These are phyloP conservation scores for Baronia brevicornis DNA, from an alignment of 2,888 invertebrate species.

Conservation along the genomic window DNA sequence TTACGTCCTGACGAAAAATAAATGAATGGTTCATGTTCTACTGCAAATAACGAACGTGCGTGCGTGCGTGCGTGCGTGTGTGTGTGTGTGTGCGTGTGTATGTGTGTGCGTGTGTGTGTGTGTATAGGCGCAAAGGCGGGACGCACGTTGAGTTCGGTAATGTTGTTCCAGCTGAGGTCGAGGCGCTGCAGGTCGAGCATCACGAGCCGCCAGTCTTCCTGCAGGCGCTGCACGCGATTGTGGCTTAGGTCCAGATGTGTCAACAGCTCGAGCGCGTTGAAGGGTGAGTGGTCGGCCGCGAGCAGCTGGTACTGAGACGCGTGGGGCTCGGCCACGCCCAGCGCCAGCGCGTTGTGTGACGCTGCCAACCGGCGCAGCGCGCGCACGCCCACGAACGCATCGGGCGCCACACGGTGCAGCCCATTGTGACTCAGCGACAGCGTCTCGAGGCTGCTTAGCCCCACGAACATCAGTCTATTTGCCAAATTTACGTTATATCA, in stretches of 20 bases:
- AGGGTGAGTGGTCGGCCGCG: constrained; percentile 15
- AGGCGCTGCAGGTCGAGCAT: constrained; percentile 17
- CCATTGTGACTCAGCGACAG: constrained; percentile 22
- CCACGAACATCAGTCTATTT: constrained; percentile 9
- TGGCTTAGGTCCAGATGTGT: constrained; percentile 19
- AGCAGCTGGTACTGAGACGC: neutral
- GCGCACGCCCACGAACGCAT: constrained; percentile 11
- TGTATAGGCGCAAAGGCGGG: no score
- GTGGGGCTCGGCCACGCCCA: constrained; percentile 4
- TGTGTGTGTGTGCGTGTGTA: no score
- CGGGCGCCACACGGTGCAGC: constrained; percentile 7
- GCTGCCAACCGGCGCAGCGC: constrained; percentile 21
- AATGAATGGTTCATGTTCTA: no score
- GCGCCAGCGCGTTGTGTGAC: constrained; percentile 17
- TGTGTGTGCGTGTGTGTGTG: no score
- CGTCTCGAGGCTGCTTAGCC: constrained; percentile 9
- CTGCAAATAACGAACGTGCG: no score
- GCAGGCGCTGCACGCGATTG: constrained; percentile 23
- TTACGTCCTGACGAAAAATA: no score
- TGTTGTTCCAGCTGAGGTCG: constrained; percentile 24
- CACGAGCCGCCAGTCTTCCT: constrained; percentile 18
- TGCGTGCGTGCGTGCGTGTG: no score
- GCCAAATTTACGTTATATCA: no score
- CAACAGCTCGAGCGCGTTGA: constrained; percentile 19
- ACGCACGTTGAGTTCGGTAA: constrained; percentile 18